Percentiles rank a stretch among this genome's conserved stretches.
These are phyloP conservation scores for Nycteola revayana DNA, from an alignment of 2,888 invertebrate genomes.

Conservation along the genomic window DNA sequence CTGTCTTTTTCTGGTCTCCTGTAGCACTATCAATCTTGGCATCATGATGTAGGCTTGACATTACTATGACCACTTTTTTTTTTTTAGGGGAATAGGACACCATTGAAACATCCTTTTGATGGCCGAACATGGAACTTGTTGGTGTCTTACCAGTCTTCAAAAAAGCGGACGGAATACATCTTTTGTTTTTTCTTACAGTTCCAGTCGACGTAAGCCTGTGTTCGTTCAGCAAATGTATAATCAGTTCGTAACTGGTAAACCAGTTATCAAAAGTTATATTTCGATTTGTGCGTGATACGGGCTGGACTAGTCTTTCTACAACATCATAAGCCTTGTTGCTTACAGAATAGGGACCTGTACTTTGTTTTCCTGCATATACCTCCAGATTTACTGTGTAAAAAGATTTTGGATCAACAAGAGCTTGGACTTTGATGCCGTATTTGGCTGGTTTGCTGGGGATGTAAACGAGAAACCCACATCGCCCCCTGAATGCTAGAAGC, in stretches of 20 bases:
- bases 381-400: no score
- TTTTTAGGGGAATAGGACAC: conserved; percentile 9
- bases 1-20: conserved; percentile 1
- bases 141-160: conserved; percentile 1
- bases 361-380: not conserved
- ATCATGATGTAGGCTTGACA: conserved; percentile 4
- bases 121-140: conserved; percentile 2
- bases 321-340: conserved; percentile 7
- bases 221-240: no score
- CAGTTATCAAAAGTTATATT: conserved; percentile 7
- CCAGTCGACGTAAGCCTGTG: conserved; percentile 6
- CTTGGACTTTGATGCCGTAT: conserved; percentile 10
- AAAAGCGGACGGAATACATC: not conserved
- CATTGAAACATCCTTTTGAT: conserved; percentile 2
- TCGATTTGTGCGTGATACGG: not conserved
- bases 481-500: conserved; percentile 8
- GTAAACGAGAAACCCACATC: conserved; percentile 8
- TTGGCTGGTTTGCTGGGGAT: conserved; percentile 11
- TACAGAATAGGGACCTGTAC: conserved; percentile 3
- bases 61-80: conserved; percentile 1
- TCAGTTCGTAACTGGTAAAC: conserved; percentile 3
- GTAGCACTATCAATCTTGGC: not conserved
- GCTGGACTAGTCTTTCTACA: conserved; percentile 1
- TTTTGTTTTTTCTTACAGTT: conserved; percentile 5
- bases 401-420: no score